Base-by-base conservation (phyloP, 2,113 vertebrate species). In the Forbesichthys agassizii region DNA sequence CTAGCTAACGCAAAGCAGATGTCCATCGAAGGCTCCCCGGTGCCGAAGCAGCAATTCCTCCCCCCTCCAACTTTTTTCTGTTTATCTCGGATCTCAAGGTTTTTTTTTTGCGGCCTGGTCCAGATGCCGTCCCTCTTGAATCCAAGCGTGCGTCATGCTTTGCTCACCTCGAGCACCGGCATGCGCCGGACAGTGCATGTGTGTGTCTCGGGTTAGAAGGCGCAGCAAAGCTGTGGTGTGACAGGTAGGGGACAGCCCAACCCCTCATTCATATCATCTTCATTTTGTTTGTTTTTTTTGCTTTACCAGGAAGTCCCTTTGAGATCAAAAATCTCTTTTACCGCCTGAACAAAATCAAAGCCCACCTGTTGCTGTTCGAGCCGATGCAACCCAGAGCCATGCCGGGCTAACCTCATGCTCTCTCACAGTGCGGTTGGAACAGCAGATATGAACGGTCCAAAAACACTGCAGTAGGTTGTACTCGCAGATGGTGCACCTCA, bases 1-100 rank as follows among this genome's bases (percentile, higher is more conserved):
- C 59, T 18, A 61, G 71, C 66, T 92, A 92, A 92, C 85, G 80
- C 68, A 69, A 85, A 85, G 84, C 92, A 93, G 92, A 93, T 92
- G 91, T 91, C 69, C 60, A 64, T 65, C 64, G 81, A 33, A 57
- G 69, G 75, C 59, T 86, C 77, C 74, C 74, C 60, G 61, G 68
- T 73, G 71, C 74, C 76, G 85, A 75, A 68, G 62, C 61, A 71
- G 74, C 70, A 73, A 75, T 67, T 54, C 62, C 33, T 65, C 33
- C 12, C 58, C 58, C 33, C 56, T 10, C 27, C 16, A 18, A 20
- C 2, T 58, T 58, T 58, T 6, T 42, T 42, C 36, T 42, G 36
- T 42, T 42, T 42, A 42, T 42, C 36, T 42, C 36, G 5, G 36
- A 42, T 42, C 36, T 42, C 5, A 5, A 42, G 5, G 7, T 8